phyloP scores from a whole-genome alignment of 2,888 invertebrate species.

The Ecliptopera silaceata region DNA sequence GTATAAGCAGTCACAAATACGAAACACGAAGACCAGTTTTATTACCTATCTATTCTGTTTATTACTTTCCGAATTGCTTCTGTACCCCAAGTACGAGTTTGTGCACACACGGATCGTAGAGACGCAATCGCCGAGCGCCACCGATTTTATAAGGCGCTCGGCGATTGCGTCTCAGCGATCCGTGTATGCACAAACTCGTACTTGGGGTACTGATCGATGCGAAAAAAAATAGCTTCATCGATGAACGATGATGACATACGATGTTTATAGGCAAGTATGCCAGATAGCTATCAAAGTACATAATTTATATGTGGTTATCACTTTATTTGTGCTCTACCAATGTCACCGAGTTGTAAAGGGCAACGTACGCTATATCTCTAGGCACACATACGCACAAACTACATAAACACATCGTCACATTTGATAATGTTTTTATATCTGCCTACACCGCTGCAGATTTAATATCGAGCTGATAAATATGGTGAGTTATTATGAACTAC shows the following conservation, averaged over 20 bases:
- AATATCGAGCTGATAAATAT: constrained; percentile 62
- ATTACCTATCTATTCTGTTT: constrained; percentile 26
- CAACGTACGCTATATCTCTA: constrained; percentile 77
- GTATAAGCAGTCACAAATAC: constrained; percentile 22
- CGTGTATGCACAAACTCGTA: no score
- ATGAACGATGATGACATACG: constrained; percentile 40
- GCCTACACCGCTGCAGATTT: constrained; percentile 51
- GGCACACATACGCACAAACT: constrained; percentile 53
- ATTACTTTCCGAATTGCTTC: constrained; percentile 26
- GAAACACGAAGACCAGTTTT: constrained; percentile 25
- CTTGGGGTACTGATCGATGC: constrained; percentile 19
- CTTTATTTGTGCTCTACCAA: constrained; percentile 77
- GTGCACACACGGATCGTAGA: no score
- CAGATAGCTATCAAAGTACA: constrained; percentile 50
- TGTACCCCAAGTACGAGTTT: no score
- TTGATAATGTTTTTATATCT: constrained; percentile 52
- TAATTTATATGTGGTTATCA: constrained; percentile 73
- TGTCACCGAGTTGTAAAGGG: constrained; percentile 80
- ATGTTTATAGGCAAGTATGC: constrained; percentile 47
- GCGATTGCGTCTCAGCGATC: no score
- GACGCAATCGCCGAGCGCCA: no score
- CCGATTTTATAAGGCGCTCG: no score
- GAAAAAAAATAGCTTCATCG: constrained; percentile 29
- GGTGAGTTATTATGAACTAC: constrained; percentile 57
- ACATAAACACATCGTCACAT: constrained; percentile 45